phyloP scores from a whole-genome alignment of 2,888 invertebrate species.

The Sphinx pinastri region DNA sequence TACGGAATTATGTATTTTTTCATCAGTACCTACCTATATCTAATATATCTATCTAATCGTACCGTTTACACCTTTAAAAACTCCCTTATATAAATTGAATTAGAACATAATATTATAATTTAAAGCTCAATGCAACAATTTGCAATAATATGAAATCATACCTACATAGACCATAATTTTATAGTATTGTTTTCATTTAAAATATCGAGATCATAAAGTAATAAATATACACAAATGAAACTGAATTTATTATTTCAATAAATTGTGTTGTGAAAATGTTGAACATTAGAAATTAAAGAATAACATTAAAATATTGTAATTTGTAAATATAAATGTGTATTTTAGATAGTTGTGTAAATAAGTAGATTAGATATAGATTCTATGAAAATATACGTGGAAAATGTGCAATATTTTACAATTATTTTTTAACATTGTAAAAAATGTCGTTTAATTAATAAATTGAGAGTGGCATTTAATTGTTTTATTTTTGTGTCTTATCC shows the following conservation, averaged over 20 bases:
- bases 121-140: too few relatives aligned
- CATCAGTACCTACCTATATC: too few relatives aligned
- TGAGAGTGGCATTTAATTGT: conserved; percentile 1
- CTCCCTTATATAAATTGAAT: too few relatives aligned
- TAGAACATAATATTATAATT: too few relatives aligned
- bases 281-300: background rate
- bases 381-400: conserved; percentile 12
- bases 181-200: background rate
- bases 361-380: conserved; percentile 15
- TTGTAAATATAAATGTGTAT: conserved; percentile 18
- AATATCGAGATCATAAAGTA: conserved; percentile 1
- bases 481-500: background rate
- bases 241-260: conserved; percentile 9
- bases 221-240: background rate
- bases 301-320: background rate
- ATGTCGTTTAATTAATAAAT: conserved; percentile 34
- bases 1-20: too few relatives aligned
- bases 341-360: conserved; percentile 23
- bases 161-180: background rate
- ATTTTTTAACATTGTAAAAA: conserved; percentile 37
- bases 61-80: too few relatives aligned
- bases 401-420: conserved; percentile 35
- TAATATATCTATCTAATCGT: too few relatives aligned
- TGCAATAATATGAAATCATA: background rate
- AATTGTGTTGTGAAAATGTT: conserved; percentile 22